Evolutionary conservation across 2,888 invertebrate species (phyloP), one percentile per base, ranked within the genome.

Genomic region (Meiosimyza decipiens): DNA sequence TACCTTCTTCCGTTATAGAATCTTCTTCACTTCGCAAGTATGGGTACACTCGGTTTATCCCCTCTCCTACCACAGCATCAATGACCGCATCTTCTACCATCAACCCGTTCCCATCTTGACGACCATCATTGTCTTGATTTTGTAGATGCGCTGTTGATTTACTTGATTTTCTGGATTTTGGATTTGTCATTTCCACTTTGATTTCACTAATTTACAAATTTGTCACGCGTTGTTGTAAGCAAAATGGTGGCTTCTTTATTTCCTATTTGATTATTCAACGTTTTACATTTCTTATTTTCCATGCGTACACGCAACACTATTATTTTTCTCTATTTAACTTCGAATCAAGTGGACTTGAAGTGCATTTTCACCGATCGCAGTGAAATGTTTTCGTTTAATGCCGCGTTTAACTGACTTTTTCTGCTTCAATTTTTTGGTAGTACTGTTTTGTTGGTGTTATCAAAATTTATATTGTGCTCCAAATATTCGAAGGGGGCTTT

Each of bases 91-190:
- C 18, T 2, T 15, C 28, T 18, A 28, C 68, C 1, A 16, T 50
- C 5, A 52, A 40, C 15, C n/a, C 62, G 40, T 16, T 70, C n/a
- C 63, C 54, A 11, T 15, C 52, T 40, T 18, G 18, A 2, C 40
- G 50, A 16, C 22, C 40, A 40, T 51, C 50, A 18, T 49, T 28
- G 22, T 50, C 22, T 49, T 68, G 57, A 4, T 9, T 68, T 16
- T 16, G 68, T 50, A 49, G 50, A 59, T 40, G 59, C 18, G 16
- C 54, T 40, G 62, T 49, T 16, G 55, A 28, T 71, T 57, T 65
- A 62, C 63, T 71, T 3, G 75, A 60, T 72, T 75, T 75, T 73
- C 70, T 77, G 59, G 72, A 71, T 74, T 75, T 73, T 40, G 73
- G 70, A 70, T 75, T 77, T 70, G 75, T 74, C 77, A 77, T 77